phyloP scores from a whole-genome alignment of 37 sponge, comb jelly and placozoan genomes.

The Agelas oroides region DNA sequence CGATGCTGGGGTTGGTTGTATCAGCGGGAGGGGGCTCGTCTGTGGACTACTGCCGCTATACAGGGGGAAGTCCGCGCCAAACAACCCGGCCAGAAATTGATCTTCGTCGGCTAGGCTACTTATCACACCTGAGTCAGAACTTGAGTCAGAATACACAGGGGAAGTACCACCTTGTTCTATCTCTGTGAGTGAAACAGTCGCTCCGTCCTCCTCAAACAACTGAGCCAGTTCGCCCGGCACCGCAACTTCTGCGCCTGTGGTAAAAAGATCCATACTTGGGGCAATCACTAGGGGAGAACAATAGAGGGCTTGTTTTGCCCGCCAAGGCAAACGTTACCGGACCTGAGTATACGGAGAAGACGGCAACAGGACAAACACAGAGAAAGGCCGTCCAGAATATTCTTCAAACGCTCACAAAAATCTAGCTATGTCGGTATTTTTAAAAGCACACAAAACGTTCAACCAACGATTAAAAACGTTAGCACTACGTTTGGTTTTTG shows the following conservation, averaged over 20 bases:
- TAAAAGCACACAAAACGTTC: constrained; percentile 27
- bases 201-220: neutral
- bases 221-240: neutral
- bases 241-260: constrained; percentile 16
- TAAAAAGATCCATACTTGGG: constrained; percentile 50
- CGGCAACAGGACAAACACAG: neutral
- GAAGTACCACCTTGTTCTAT: neutral
- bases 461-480: constrained; percentile 3
- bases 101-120: neutral
- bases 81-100: constrained; percentile 28
- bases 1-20: neutral
- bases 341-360: constrained; percentile 2
- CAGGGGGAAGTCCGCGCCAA: constrained; percentile 7
- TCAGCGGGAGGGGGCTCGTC: no score
- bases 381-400: neutral
- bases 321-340: constrained; percentile 22
- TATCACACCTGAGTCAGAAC: constrained; percentile 42
- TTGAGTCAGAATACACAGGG: constrained; percentile 17
- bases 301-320: neutral
- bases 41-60: neutral
- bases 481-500: neutral
- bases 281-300: neutral
- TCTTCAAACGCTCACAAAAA: neutral
- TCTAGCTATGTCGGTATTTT: no score
- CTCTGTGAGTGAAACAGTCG: neutral